Evolutionary conservation across 1,140 invertebrate genomes (phyloP).

Genomic region (Diabrotica undecimpunctata): DNA sequence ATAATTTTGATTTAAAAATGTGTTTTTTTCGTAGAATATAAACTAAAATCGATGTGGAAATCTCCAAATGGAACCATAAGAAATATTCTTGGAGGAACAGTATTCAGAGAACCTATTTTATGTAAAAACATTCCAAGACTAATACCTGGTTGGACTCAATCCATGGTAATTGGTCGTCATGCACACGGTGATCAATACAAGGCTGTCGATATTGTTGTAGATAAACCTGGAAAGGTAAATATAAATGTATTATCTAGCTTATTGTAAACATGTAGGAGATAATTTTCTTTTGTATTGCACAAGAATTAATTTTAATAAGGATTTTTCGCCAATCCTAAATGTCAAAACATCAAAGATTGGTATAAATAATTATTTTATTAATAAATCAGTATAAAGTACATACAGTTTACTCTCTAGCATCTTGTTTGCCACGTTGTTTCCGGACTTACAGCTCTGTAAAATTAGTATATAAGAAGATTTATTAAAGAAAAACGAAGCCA

Average conservation of each 20-base stretch:
- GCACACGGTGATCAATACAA: conserved; percentile 91
- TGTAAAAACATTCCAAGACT: conserved; percentile 84
- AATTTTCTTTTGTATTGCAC: no score
- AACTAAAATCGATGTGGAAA: conserved; percentile 90
- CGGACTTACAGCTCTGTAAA: no score
- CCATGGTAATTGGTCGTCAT: conserved; percentile 82
- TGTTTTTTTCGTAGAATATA: conserved; percentile 66
- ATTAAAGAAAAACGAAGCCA: no score
- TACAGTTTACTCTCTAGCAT: no score
- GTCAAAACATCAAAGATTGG: no score
- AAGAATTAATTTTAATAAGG: no score
- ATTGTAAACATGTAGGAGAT: background rate
- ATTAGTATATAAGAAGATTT: no score
- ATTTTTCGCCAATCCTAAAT: no score
- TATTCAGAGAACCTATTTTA: conserved; percentile 86
- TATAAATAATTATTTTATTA: no score
- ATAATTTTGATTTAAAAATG: no score
- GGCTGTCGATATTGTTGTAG: conserved; percentile 76
- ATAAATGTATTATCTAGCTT: background rate
- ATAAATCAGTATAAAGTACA: no score
- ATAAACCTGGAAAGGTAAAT: conserved; percentile 63
- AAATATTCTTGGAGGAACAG: conserved; percentile 87
- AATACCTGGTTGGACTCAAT: conserved; percentile 81
- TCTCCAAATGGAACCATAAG: conserved; percentile 88
- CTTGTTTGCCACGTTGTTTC: no score